These are phyloP conservation scores for Syrrhaptes paradoxus DNA, from an alignment of 2,113 vertebrate species.

Conservation along the genomic window DNA sequence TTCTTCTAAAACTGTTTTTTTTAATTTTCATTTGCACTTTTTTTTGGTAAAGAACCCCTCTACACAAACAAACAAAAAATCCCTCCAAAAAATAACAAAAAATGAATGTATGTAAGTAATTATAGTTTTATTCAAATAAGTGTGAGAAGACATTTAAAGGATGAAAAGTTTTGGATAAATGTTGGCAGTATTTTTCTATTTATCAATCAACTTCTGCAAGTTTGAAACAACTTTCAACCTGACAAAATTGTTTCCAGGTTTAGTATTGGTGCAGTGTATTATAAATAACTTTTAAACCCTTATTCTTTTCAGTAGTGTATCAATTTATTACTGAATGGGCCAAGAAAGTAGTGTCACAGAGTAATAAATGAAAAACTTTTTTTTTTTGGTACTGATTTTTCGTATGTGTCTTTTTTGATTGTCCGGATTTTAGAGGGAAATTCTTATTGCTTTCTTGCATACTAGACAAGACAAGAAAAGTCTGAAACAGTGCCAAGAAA, in stretches of 20 bases:
- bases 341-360: background rate
- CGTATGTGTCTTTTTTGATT: background rate
- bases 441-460: background rate
- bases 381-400: background rate
- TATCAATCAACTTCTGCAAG: background rate
- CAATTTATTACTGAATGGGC: background rate
- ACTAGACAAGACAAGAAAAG: background rate
- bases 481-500: background rate
- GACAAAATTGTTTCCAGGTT: background rate
- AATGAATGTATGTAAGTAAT: background rate
- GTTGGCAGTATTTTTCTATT: background rate
- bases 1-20: background rate
- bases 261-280: background rate
- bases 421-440: background rate
- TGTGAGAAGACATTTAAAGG: rapidly evolving
- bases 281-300: background rate
- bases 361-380: background rate
- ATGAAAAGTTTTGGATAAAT: background rate
- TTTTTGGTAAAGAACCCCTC: rapidly evolving
- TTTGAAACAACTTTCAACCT: background rate
- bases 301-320: background rate
- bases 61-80: background rate
- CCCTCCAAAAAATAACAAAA: background rate
- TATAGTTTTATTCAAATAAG: background rate
- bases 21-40: background rate